Evolutionary conservation across 30 jellyfish, hydroid and myxozoan genomes (phyloP).

Genomic region (Aurelia sp.): DNA sequence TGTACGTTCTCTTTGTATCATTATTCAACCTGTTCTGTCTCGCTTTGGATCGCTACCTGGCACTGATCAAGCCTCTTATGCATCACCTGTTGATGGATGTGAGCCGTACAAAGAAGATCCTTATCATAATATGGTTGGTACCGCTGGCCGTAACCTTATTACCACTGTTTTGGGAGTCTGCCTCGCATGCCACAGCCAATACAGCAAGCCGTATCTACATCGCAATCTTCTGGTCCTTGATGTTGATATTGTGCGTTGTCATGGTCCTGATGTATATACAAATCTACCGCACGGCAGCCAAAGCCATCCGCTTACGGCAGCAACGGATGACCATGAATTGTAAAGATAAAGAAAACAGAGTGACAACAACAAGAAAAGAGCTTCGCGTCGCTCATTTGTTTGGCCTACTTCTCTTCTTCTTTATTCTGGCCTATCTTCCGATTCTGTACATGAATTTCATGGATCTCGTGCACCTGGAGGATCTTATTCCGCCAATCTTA

Average conservation of each 20-base stretch:
- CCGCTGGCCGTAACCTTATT: slow-evolving; percentile 69
- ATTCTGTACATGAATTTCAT: slow-evolving; percentile 72
- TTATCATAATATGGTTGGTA: slow-evolving; percentile 57
- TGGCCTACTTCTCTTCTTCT: slow-evolving; percentile 85
- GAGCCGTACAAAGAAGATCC: slow-evolving; percentile 64
- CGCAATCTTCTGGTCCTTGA: slow-evolving; percentile 62
- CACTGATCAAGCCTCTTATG: slow-evolving; percentile 79
- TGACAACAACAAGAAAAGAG: slow-evolving; percentile 72
- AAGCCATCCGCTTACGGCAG: slow-evolving; percentile 62
- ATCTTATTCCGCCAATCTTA: slow-evolving; percentile 28
- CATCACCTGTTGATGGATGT: slow-evolving; percentile 77
- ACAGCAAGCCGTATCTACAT: slow-evolving; percentile 44
- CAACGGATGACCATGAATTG: slow-evolving; percentile 30
- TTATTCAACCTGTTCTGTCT: slow-evolving; percentile 74
- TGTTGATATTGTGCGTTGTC: slow-evolving; percentile 59
- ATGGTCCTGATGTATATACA: slow-evolving; percentile 71
- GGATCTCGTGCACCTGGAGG: slow-evolving; percentile 19
- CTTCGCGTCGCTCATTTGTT: slow-evolving; percentile 85
- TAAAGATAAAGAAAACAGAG: slow-evolving; percentile 8
- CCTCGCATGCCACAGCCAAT: background rate
- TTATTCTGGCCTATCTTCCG: slow-evolving; percentile 87
- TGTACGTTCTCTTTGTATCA: slow-evolving; percentile 77
- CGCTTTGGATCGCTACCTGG: slow-evolving; percentile 88
- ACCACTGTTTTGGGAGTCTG: slow-evolving; percentile 75
- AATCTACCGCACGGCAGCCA: slow-evolving; percentile 73